Percentiles rank a stretch among this genome's conserved stretches.
Evolutionary conservation across 2,113 vertebrate species (phyloP).

Genomic region (Tichodroma muraria): DNA sequence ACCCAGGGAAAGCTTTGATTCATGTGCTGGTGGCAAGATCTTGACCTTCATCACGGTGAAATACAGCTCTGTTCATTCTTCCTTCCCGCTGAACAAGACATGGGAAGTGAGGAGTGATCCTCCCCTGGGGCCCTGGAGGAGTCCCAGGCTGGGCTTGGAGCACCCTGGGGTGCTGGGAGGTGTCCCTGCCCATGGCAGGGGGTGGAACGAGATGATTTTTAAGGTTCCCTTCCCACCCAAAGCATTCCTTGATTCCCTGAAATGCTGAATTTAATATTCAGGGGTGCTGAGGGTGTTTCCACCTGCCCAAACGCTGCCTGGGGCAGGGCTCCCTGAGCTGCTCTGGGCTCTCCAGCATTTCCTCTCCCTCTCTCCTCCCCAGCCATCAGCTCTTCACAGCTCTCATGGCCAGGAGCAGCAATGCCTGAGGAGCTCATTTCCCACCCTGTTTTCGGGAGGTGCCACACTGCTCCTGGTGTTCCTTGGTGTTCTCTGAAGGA

Average conservation of each 20-base stretch:
- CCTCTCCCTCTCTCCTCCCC: fast-evolving
- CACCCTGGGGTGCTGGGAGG: fast-evolving
- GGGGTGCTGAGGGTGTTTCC: fast-evolving
- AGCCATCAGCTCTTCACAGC: fast-evolving
- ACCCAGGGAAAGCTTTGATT: constrained; percentile 52
- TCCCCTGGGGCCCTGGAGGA: neutral
- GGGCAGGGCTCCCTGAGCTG: fast-evolving
- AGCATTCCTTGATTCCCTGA: neutral
- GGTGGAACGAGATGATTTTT: fast-evolving
- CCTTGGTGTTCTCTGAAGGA: neutral
- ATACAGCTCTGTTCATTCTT: neutral
- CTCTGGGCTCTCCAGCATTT: fast-evolving
- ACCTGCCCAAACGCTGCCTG: neutral
- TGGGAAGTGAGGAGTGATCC: neutral
- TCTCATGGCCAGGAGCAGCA: neutral
- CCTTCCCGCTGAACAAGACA: fast-evolving
- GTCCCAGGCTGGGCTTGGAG: neutral
- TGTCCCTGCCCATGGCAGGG: neutral
- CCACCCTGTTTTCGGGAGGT: neutral
- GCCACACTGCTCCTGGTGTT: neutral
- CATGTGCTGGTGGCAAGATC: constrained; percentile 19
- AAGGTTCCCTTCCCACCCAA: neutral
- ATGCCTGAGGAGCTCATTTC: neutral
- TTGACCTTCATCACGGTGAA: constrained; percentile 1
- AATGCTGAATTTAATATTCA: fast-evolving